Percentiles rank a stretch among this genome's conserved stretches.
Conservation (phyloP, 23 tunicate species). For the Trididemnum clinides region DNA sequence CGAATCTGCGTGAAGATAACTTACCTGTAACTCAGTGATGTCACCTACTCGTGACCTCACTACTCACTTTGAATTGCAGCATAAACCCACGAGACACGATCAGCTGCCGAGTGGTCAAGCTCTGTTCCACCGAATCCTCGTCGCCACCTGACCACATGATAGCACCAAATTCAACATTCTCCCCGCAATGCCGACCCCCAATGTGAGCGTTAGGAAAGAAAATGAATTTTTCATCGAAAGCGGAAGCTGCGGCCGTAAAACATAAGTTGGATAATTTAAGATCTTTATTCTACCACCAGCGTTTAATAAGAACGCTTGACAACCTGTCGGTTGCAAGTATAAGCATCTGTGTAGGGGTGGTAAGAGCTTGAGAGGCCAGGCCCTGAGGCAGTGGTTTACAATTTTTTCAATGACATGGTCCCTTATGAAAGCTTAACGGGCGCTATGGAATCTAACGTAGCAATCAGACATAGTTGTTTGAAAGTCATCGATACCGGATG, state of each 20-base stretch:
- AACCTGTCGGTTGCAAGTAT: too few relatives aligned
- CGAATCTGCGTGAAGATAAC: slow-evolving; percentile 36
- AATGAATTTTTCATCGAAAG: slow-evolving; percentile 47
- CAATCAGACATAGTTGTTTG: too few relatives aligned
- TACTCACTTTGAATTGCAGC: slow-evolving; percentile 83
- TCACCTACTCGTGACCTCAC: neutral
- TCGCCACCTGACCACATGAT: slow-evolving; percentile 53
- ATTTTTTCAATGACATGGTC: too few relatives aligned
- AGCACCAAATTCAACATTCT: slow-evolving; percentile 26
- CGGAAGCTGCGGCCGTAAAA: neutral
- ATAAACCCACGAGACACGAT: slow-evolving; percentile 56
- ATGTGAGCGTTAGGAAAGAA: slow-evolving; percentile 76
- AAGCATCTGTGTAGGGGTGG: too few relatives aligned
- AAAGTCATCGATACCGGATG: too few relatives aligned
- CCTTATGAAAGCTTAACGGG: too few relatives aligned
- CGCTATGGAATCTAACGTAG: too few relatives aligned
- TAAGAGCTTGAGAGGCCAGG: too few relatives aligned
- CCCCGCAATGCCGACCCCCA: slow-evolving; percentile 39
- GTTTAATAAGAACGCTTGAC: too few relatives aligned
- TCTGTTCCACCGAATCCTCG: slow-evolving; percentile 24
- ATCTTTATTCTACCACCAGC: too few relatives aligned
- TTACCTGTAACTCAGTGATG: neutral
- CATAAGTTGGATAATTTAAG: too few relatives aligned
- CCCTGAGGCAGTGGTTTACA: too few relatives aligned
- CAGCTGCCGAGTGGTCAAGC: slow-evolving; percentile 86